phyloP scores from a whole-genome alignment of 2,113 vertebrate genomes.

The Alethe castanea region DNA sequence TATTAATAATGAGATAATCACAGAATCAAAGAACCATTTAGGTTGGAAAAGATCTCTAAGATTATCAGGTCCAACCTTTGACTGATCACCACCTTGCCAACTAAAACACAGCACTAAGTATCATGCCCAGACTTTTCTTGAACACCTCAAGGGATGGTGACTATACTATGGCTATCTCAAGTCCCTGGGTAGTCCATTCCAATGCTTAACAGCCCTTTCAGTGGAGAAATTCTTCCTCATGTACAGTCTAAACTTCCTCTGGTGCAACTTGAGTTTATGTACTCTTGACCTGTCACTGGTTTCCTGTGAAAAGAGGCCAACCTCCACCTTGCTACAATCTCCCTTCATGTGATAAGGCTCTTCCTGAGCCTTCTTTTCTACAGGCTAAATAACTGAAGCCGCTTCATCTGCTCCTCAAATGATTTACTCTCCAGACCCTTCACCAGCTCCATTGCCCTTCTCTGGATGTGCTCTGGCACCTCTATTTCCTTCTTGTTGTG shows the following conservation, averaged over 20 bases:
- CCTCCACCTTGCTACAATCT: background rate
- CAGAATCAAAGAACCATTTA: background rate
- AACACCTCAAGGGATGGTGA: background rate
- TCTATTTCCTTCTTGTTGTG: background rate
- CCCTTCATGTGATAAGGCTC: no score
- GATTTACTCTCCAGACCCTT: background rate
- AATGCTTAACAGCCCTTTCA: background rate
- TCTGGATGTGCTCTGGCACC: background rate
- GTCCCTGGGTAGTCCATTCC: background rate
- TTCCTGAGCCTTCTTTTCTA: background rate
- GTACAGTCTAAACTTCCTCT: background rate
- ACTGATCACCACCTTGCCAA: background rate
- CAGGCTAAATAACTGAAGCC: background rate
- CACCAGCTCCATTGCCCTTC: rapidly evolving
- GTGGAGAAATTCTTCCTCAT: background rate
- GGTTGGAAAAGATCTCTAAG: background rate
- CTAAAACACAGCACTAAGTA: background rate
- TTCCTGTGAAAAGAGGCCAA: background rate
- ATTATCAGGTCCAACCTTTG: background rate
- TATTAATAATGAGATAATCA: background rate
- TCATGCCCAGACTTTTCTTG: background rate
- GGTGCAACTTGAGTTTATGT: background rate
- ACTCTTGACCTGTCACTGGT: background rate
- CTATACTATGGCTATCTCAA: background rate
- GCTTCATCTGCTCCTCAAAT: background rate